Base-by-base conservation (phyloP, 2,113 vertebrate species). In the Rhabdornis inornatus region DNA sequence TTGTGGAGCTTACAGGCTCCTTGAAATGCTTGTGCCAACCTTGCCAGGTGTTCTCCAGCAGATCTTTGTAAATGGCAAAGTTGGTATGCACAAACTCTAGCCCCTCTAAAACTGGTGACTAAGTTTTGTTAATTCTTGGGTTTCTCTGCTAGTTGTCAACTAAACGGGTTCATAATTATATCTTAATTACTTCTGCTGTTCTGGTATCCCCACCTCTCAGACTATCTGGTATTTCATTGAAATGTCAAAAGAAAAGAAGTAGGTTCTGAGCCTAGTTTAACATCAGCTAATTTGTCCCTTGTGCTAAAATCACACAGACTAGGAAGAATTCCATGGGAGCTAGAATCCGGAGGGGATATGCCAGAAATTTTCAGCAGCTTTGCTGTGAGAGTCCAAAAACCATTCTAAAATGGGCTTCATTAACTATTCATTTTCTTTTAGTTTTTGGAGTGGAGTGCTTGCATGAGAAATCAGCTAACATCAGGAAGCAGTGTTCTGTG, bases 401-500 rank as follows among this genome's bases (percentile, higher is more conserved):
- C 74, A 44, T 94, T 84, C 42, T 91, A 81, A 91, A 90, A 74
- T 74, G 63, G 55, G 39, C 70, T 86, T 91, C 89, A 83, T 96
- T 89, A 95, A 74, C 87, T 95, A 96, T 95, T 89, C n/a, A 76
- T 95, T 94, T 91, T 95, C 88, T 90, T 92, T 45, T 92, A 25
- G 56, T 93, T 91, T 65, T 77, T 86, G 53, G 72, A 95, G 83
- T 83, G 63, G 35, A 82, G 78, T 85, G 75, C 65, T 96, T 90
- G 79, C 82, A 42, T 91, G 80, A 90, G 95, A 95, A 70, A 92
- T 90, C 68, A 94, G 77, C 82, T 82, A 69, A 59, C 63, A 69
- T 77, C 90, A 90, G 85, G 75, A 80, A 89, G 80, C 87, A 70
- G 78, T 87, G 53, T 95, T 87, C 57, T 68, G 70, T 84, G 82